These are phyloP conservation scores for Notoglanidium macrostoma DNA, from an alignment of 2,797 vertebrate species.

Conservation along the genomic window DNA sequence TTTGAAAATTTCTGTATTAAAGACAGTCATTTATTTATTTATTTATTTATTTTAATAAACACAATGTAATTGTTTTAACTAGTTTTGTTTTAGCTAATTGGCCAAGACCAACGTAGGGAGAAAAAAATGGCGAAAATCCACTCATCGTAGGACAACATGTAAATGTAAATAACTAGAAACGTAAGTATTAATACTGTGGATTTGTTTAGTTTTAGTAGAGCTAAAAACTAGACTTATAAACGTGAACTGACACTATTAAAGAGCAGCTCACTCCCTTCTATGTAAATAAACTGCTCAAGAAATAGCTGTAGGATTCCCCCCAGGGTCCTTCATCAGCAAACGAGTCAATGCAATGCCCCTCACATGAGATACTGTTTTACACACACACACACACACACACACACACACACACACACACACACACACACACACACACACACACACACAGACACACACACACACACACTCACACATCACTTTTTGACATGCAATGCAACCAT, in stretches of 20 bases:
- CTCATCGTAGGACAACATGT: not conserved
- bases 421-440: not conserved
- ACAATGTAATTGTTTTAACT: not conserved
- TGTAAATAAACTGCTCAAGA: not conserved
- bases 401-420: conserved; percentile 10
- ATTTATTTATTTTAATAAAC: not conserved
- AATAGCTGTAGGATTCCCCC: not conserved
- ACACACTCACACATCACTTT: no score
- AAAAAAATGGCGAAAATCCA: not conserved
- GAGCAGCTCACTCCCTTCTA: not conserved
- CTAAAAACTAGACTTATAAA: not conserved
- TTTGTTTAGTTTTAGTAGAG: not conserved
- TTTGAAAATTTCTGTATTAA: not conserved
- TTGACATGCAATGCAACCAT: no score
- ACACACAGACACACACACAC: not conserved
- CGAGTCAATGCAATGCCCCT: not conserved
- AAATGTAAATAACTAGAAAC: not conserved
- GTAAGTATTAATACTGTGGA: not conserved
- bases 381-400: conserved; percentile 19
- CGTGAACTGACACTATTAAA: not conserved
- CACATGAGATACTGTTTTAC: not conserved
- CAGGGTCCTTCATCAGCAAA: not conserved
- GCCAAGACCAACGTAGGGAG: not conserved
- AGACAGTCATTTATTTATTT: not conserved
- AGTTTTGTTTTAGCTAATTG: not conserved